Evolutionary conservation across 2,888 invertebrate species (phyloP), one percentile per base, ranked within the genome.

Genomic region (Drosophila putrida): DNA sequence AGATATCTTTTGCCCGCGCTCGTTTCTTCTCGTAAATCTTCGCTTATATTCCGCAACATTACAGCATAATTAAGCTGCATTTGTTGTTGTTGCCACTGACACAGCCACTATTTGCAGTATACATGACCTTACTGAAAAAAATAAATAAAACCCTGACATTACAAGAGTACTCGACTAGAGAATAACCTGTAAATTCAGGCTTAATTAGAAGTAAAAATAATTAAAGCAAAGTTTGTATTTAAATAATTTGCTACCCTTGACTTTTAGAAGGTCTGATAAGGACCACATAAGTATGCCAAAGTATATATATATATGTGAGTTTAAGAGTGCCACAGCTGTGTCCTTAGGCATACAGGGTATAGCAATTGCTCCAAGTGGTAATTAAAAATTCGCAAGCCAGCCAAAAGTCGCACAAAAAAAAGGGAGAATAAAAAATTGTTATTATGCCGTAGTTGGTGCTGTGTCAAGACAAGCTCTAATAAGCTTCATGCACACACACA

Each of bases 371-470:
- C 35, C 71, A 60, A 66, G 71, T 57, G 59, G 68, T 71, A 78
- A 78, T 79, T 81, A 79, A 81, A 79, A 81, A 71, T 80, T 68
- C 78, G 75, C 81, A 46, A 58, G 53, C 49, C 67, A 68, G 70
- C 67, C 59, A 70, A 72, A 75, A 69, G 75, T 64, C 63, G 59
- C 61, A 58, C 28, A 61, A 11, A 50, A 61, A 57, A 60, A 63
- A 58, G 43, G 41, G 41, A 31, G 63, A 70, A 27, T 43, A 59
- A 57, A 64, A 68, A 63, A 57, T 75, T 71, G 66, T 80, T 81
- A 74, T 73, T 69, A 69, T 73, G 73, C 60, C 55, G 51, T 71
- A 59, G 71, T 57, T 67, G 66, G 58, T 77, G 69, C 50, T 77
- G 43, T 80, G 74, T 74, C 62, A 72, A 69, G 66, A 78, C 71